Evolutionary conservation across 2,797 vertebrate species (phyloP).

Genomic region (Sebastes trivittatus): DNA sequence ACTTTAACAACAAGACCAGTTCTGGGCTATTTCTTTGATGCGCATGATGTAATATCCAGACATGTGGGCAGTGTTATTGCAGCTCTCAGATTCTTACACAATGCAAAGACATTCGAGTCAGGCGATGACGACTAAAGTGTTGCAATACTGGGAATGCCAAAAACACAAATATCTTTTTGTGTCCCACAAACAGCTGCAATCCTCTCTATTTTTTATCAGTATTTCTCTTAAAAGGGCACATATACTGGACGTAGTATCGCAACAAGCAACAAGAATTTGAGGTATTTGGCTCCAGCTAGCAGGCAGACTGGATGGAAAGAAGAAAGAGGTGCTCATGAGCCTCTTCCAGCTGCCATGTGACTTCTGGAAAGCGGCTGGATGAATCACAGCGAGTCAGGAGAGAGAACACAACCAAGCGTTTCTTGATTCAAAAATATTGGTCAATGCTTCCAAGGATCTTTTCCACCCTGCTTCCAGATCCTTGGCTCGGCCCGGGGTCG

Average conservation of each 20-base stretch:
- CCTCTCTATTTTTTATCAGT: not conserved
- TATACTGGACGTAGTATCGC: slow-evolving; percentile 43
- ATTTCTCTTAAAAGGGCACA: not conserved
- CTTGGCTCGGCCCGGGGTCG: slow-evolving; percentile 40
- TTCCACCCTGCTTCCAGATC: slow-evolving; percentile 57
- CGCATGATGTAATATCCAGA: slow-evolving; percentile 11
- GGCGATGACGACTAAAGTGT: slow-evolving; percentile 2
- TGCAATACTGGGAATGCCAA: slow-evolving; percentile 18
- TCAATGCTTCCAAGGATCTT: slow-evolving; percentile 62
- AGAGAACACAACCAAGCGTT: slow-evolving; percentile 37
- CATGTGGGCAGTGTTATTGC: not conserved
- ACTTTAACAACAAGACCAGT: not conserved
- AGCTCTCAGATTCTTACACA: slow-evolving; percentile 23
- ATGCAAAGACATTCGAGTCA: not conserved
- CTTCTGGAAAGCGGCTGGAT: slow-evolving; percentile 43
- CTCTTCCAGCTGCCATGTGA: slow-evolving; percentile 63
- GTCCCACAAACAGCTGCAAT: not conserved
- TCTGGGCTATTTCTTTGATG: not conserved
- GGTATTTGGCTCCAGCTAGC: slow-evolving; percentile 46
- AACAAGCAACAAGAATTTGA: slow-evolving; percentile 57
- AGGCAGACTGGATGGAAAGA: slow-evolving; percentile 44
- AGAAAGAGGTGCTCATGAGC: slow-evolving; percentile 52
- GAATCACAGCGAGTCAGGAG: slow-evolving; percentile 61
- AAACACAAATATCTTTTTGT: not conserved
- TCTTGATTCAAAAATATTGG: slow-evolving; percentile 60